Evolutionary conservation across 2,888 invertebrate species (phyloP).

Genomic region (Keiferia lycopersicella): DNA sequence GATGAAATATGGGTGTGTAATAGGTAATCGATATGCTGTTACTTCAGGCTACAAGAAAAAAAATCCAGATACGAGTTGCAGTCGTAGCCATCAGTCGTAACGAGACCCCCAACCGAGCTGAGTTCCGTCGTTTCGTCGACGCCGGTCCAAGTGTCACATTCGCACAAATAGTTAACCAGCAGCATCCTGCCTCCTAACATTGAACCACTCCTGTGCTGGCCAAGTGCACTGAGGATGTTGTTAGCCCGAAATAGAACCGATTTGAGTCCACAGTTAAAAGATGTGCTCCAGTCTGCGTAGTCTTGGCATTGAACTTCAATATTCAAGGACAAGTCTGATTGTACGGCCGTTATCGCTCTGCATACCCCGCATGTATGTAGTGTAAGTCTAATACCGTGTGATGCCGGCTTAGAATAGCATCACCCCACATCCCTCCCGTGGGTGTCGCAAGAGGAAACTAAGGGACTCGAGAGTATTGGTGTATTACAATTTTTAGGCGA

Average conservation of each 20-base stretch:
- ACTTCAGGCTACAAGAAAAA: too few species aligned
- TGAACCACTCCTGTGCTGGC: conserved; percentile 72
- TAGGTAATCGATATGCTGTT: too few species aligned
- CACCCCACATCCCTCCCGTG: too few species aligned
- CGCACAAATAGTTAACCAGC: conserved; percentile 71
- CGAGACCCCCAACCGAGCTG: conserved; percentile 41
- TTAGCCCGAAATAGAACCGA: conserved; percentile 66
- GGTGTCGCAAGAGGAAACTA: too few species aligned
- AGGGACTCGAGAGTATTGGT: too few species aligned
- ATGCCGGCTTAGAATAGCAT: too few species aligned
- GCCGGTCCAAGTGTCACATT: conserved; percentile 50
- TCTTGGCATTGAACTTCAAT: conserved; percentile 20
- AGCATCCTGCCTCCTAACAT: conserved; percentile 72
- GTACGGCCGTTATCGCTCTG: background rate
- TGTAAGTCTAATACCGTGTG: too few species aligned
- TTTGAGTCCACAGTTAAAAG: conserved; percentile 38
- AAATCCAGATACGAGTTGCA: too few species aligned
- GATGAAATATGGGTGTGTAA: too few species aligned
- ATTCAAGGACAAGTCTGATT: background rate
- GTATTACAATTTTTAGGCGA: too few species aligned
- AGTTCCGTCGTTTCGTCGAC: conserved; percentile 37
- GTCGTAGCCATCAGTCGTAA: conserved; percentile 8
- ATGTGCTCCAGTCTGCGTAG: background rate
- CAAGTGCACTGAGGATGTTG: conserved; percentile 76
- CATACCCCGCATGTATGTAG: too few species aligned